Base-by-base conservation (phyloP, 2,888 invertebrate genomes). In the Clusia tigrina region DNA sequence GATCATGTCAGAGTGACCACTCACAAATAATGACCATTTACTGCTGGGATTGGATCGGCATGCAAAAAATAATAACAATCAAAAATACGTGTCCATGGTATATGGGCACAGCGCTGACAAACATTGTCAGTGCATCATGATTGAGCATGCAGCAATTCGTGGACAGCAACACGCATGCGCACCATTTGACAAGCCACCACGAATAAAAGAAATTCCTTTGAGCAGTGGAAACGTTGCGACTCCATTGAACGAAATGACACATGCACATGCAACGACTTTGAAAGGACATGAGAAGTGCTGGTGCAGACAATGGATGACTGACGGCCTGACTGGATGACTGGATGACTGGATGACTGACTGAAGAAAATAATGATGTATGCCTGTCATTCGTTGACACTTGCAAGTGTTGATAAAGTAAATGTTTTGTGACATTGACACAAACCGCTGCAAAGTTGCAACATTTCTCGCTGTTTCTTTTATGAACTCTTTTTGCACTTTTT, bases 381-480 rank as follows among this genome's bases (percentile, higher is more conserved):
- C 57, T 57, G 46, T 46, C 57, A 57, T 46, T 42, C 46, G 57
- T 42, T 24, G 57, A 57, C 57, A 57, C 57, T 57, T 15, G 17
- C n/a, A 9, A 15, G 56, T 18, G 10, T 2, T 24, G 15, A 38
- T 2, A 2, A 42, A 18, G 48, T 18, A 5, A n/a, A n/a, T 32
- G 46, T 26, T 2, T n/a, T 32, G 22, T 52, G 52, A 58, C 58
- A 52, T 52, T 58, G 58, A 58, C 51, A 52, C 23, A 58, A 58
- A 17, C 25, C n/a, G 23, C 5, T 52, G 20, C 17, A 52, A 24
- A 5, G 22, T 52, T 52, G 22, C 10, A 20, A n/a, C 17, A 10
- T 5, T 48, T 48, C 9, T 48, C n/a, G n/a, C 6, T 18, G n/a
- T 56, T 51, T 20, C 37, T 37, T 18, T 37, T 52, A 23, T 6